These are phyloP conservation scores for Chrysina gloriosa DNA, from an alignment of 2,888 invertebrate species.

Conservation along the genomic window DNA sequence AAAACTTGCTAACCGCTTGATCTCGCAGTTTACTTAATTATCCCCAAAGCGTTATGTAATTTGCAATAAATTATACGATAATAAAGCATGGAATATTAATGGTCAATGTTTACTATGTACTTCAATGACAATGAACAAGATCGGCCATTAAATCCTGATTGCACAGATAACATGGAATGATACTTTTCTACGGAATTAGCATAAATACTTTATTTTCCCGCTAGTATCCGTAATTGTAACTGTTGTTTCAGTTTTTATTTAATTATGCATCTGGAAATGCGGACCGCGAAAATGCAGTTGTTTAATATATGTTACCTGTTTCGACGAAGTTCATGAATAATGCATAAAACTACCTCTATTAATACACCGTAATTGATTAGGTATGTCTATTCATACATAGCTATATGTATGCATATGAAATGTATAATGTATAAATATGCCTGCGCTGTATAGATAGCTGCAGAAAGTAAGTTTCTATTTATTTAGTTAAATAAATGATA, in stretches of 20 bases:
- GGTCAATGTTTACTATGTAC: too few relatives aligned
- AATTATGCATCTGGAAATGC: constrained; percentile 1
- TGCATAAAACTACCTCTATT: background rate
- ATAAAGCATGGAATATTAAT: too few relatives aligned
- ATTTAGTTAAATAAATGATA: too few relatives aligned
- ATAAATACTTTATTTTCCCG: background rate
- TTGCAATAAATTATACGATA: too few relatives aligned
- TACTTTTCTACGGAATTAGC: background rate
- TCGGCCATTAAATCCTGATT: background rate
- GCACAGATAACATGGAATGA: background rate
- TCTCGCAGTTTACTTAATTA: too few relatives aligned
- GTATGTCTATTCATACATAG: background rate
- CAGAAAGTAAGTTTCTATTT: too few relatives aligned
- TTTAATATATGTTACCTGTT: background rate
- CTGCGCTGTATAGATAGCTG: background rate
- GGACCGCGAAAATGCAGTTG: background rate
- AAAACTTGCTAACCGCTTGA: too few relatives aligned
- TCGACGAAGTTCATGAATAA: background rate
- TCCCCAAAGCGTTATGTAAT: too few relatives aligned
- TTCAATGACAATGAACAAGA: background rate
- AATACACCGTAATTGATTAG: background rate
- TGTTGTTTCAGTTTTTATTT: background rate
- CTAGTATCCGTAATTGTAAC: background rate
- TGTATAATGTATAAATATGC: background rate
- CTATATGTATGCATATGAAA: background rate